Evolutionary conservation across 64 coral and sea anemone species (phyloP).

Genomic region (Cladopsammia gracilis): DNA sequence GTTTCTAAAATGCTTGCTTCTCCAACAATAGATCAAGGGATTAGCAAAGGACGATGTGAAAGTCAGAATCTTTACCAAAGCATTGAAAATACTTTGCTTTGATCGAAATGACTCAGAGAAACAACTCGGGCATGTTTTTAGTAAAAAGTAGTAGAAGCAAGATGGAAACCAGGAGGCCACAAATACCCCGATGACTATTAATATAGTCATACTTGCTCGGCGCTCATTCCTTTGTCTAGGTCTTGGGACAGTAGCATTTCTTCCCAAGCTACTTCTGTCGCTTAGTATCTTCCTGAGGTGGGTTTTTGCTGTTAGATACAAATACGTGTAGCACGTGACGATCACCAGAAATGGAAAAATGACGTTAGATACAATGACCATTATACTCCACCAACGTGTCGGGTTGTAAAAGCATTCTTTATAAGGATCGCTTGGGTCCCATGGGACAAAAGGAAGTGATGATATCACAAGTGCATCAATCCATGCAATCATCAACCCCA

Average conservation of each 20-base stretch:
- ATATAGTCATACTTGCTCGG: conserved; percentile 90
- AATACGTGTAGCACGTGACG: conserved; percentile 77
- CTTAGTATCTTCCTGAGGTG: conserved; percentile 76
- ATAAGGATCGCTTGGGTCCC: conserved; percentile 25
- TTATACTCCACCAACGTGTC: conserved; percentile 90
- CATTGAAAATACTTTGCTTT: conserved; percentile 72
- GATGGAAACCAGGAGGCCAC: conserved; percentile 91
- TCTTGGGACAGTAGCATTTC: background rate
- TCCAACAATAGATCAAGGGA: conserved; percentile 96
- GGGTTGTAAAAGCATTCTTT: conserved; percentile 86
- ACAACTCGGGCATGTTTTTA: conserved; percentile 70
- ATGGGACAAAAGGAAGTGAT: conserved; percentile 81
- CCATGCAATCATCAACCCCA: conserved; percentile 71
- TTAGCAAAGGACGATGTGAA: conserved; percentile 93
- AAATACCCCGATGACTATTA: conserved; percentile 93
- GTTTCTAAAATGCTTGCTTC: conserved; percentile 86
- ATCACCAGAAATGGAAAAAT: conserved; percentile 86
- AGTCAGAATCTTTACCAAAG: conserved; percentile 86
- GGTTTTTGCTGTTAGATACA: conserved; percentile 74
- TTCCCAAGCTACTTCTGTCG: background rate
- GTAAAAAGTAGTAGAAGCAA: conserved; percentile 89
- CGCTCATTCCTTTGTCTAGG: conserved; percentile 80
- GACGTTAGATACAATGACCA: conserved; percentile 90
- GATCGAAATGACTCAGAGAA: conserved; percentile 65
- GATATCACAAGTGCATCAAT: conserved; percentile 70